phyloP scores from a whole-genome alignment of 2,888 invertebrate genomes.

The Brenthis hecate region DNA sequence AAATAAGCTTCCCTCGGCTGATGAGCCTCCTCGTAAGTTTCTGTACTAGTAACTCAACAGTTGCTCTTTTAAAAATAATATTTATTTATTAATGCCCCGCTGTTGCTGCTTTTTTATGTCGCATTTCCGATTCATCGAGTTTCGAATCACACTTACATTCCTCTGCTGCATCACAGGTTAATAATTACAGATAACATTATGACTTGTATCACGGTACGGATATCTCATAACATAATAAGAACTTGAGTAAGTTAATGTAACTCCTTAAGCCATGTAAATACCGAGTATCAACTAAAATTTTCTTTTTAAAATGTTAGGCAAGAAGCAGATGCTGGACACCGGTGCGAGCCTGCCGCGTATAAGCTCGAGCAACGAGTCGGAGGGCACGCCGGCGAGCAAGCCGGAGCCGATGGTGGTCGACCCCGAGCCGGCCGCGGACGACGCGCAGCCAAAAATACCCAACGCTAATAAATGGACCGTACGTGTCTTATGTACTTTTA shows the following conservation, averaged over 20 bases:
- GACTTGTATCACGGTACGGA: no score
- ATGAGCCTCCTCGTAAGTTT: conserved; percentile 90
- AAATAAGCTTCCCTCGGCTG: conserved; percentile 79
- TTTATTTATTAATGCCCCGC: no score
- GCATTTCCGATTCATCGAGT: no score
- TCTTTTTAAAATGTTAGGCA: conserved; percentile 62
- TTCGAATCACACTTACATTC: no score
- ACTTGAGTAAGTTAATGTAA: no score
- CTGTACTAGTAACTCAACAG: not conserved
- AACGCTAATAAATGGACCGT: conserved; percentile 71
- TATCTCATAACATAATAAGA: no score
- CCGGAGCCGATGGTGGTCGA: conserved; percentile 31
- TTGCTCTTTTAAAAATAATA: not conserved
- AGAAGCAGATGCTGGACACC: conserved; percentile 72
- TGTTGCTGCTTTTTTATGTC: no score
- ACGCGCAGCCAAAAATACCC: conserved; percentile 50
- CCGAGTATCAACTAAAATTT: no score
- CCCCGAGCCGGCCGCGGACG: conserved; percentile 35
- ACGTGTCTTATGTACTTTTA: conserved; percentile 40
- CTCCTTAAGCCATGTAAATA: no score
- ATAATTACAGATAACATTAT: no score
- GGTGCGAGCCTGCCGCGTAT: conserved; percentile 57
- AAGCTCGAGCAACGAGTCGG: conserved; percentile 74
- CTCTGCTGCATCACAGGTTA: no score
- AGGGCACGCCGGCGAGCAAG: conserved; percentile 23